Base-by-base conservation (phyloP, 2,888 invertebrate species). In the Campoplex capitator region DNA sequence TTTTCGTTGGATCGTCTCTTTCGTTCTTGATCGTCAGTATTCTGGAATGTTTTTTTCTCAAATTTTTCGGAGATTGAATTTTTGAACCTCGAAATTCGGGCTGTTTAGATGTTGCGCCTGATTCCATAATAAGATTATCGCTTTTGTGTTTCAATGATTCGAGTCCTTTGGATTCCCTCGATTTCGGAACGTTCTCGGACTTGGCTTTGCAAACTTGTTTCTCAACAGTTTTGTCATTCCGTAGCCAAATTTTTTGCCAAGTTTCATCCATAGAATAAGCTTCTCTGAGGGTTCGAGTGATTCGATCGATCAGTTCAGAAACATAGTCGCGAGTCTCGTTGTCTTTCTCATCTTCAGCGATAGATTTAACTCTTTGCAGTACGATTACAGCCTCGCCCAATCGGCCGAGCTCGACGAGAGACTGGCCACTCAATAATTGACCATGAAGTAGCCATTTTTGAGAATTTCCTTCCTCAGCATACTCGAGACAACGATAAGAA, bases 391-490 rank as follows among this genome's bases (percentile, higher is more conserved):
- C 90, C 32, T 93, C 93, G 3, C 80, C 87, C 74, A 91, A 90
- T n/a, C 91, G 88, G 2, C 91, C 92, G 0, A 93, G 80, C 45
- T 91, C 91, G 2, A 92, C 84, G 48, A 93, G 81, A 9, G 90
- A 85, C 65, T 93, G 93, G 11, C 92, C 94, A 16, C 73, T 54
- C 7, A 94, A 84, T n/a, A 94, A 79, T 9, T 90, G 89, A 0
- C 92, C 93, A 42, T 92, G 88, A 4, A 92, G 76, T 32, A 88
- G 74, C 94, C 94, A 94, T 86, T 93, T 94, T 35, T 84, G 87
- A 0, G 92, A 92, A 8, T 86, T 81, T 0, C 84, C 91, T 28
- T 89, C 83, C 0, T 84, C 81, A 1, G 93, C 92, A 0, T 85
- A 88, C 3, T 91, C 88, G 16, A 91, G 68, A 51, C 93, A 93